Conservation (phyloP, 2,888 invertebrate species). For the Halictus quadricinctus region DNA sequence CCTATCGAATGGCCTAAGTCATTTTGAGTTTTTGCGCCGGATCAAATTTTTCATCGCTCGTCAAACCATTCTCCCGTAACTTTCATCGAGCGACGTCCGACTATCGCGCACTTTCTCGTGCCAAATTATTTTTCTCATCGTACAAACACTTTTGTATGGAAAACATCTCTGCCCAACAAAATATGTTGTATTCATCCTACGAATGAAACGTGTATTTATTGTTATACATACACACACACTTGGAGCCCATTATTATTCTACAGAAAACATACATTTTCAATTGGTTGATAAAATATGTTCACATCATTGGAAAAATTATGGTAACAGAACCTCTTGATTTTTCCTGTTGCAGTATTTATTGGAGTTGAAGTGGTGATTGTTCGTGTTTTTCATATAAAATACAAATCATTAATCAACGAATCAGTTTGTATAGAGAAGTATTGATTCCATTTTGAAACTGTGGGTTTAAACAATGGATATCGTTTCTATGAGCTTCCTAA, state of each 20-base stretch:
- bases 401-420: conserved; percentile 18
- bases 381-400: conserved; percentile 12
- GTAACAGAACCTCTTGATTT: not conserved
- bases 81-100: conserved; percentile 62
- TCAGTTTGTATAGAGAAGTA: conserved; percentile 55
- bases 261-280: not conserved
- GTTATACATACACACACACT: not conserved
- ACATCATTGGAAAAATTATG: not conserved
- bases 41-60: conserved; percentile 61
- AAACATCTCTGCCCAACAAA: not conserved
- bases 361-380: not conserved
- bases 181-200: not conserved
- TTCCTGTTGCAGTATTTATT: not conserved
- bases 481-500: conserved; percentile 57
- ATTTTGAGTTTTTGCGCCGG: conserved; percentile 48
- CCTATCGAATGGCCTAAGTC: conserved; percentile 26
- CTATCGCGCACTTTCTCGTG: conserved; percentile 65
- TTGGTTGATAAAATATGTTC: not conserved
- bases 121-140: conserved; percentile 60
- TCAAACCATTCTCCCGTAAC: conserved; percentile 63
- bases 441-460: conserved; percentile 59
- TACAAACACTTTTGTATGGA: conserved; percentile 20
- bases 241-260: not conserved
- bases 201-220: not conserved
- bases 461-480: conserved; percentile 64